Conservation (phyloP, 2,797 vertebrate genomes). For the Crax fasciolata region DNA sequence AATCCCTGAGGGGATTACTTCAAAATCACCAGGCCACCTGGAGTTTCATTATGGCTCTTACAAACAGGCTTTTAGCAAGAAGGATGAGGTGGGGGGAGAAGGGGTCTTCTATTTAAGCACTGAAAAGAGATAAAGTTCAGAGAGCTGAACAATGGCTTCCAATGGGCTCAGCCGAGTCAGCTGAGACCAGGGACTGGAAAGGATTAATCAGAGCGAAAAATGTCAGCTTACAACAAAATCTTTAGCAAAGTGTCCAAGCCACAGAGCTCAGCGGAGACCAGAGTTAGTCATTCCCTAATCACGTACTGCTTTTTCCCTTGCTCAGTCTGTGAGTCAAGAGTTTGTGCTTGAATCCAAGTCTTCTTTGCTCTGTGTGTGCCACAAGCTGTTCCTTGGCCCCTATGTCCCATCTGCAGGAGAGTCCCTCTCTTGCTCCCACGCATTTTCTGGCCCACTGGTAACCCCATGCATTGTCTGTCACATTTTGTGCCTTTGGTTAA, state of each 20-base stretch:
- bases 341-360: neutral
- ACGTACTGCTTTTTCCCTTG: slow-evolving; percentile 28
- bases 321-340: neutral
- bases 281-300: slow-evolving; percentile 44
- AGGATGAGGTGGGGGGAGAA: slow-evolving; percentile 66
- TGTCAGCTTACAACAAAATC: slow-evolving; percentile 62
- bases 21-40: slow-evolving; percentile 72
- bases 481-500: too few species aligned
- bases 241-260: slow-evolving; percentile 59
- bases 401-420: neutral
- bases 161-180: slow-evolving; percentile 67
- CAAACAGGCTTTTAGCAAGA: slow-evolving; percentile 76
- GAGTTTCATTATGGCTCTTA: slow-evolving; percentile 77
- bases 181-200: slow-evolving; percentile 63
- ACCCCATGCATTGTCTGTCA: neutral
- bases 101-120: slow-evolving; percentile 54
- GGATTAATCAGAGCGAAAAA: slow-evolving; percentile 78
- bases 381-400: neutral
- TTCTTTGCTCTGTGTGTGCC: neutral
- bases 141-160: slow-evolving; percentile 52
- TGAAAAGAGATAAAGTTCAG: slow-evolving; percentile 71
- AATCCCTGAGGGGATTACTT: slow-evolving; percentile 75
- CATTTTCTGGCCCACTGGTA: neutral
- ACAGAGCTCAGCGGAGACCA: slow-evolving; percentile 30
- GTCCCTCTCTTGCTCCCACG: neutral